phyloP scores from a whole-genome alignment of 2,888 invertebrate genomes.

The Oscheius sp. region DNA sequence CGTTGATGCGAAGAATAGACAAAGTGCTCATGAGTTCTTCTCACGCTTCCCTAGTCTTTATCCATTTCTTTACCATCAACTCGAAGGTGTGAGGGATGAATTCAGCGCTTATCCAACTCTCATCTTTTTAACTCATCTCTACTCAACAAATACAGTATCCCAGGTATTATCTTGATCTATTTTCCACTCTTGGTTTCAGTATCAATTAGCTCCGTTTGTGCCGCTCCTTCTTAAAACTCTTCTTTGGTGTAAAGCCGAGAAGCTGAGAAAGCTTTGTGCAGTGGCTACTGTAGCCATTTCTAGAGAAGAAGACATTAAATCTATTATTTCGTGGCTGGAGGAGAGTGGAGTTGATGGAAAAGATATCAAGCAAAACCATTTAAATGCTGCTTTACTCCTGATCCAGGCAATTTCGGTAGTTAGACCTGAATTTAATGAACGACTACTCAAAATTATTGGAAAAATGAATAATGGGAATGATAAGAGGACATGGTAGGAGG shows the following conservation, averaged over 20 bases:
- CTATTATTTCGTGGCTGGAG: neutral
- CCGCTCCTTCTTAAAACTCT: constrained; percentile 38
- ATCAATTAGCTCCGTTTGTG: constrained; percentile 39
- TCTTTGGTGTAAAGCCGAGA: constrained; percentile 41
- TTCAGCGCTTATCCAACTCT: constrained; percentile 52
- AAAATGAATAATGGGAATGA: neutral
- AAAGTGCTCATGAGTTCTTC: constrained; percentile 59
- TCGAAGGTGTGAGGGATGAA: constrained; percentile 17
- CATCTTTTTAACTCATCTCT: constrained; percentile 52
- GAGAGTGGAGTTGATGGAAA: neutral
- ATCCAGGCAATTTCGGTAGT: neutral
- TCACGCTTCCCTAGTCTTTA: constrained; percentile 45
- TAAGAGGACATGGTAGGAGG: neutral
- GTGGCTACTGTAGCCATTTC: constrained; percentile 54
- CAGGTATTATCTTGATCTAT: neutral
- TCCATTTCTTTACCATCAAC: constrained; percentile 26
- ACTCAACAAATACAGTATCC: constrained; percentile 29
- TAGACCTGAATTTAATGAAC: neutral
- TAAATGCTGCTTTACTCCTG: neutral
- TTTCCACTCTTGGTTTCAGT: constrained; percentile 20
- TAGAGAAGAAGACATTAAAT: constrained; percentile 35
- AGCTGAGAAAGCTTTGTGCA: constrained; percentile 53
- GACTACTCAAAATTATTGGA: too few species aligned
- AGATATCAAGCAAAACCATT: constrained; percentile 9
- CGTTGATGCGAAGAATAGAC: constrained; percentile 50